Evolutionary conservation across 2,888 invertebrate species (phyloP).

Genomic region (Eurytoma adleriae): DNA sequence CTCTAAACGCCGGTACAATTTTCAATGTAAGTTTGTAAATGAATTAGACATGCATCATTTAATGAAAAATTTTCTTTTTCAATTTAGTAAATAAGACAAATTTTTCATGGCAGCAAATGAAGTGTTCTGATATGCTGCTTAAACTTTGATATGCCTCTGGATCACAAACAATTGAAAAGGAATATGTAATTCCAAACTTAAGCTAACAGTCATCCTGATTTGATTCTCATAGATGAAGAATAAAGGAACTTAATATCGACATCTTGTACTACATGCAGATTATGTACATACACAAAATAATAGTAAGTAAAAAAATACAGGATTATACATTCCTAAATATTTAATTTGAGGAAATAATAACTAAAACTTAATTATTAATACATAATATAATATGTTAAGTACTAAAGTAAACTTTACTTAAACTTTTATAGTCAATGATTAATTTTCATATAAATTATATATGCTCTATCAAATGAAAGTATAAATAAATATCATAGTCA

Average conservation of each 20-base stretch:
- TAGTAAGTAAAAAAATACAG: conserved; percentile 39
- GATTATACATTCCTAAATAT: not conserved
- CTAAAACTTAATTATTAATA: conserved; percentile 21
- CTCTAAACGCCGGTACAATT: conserved; percentile 22
- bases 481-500: conserved; percentile 35
- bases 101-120: conserved; percentile 26
- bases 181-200: conserved; percentile 30
- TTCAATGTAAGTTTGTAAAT: conserved; percentile 7
- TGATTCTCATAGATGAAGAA: conserved; percentile 7
- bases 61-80: conserved; percentile 10
- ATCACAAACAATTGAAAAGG: conserved; percentile 47
- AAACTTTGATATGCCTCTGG: conserved; percentile 47
- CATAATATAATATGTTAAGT: conserved; percentile 34
- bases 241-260: conserved; percentile 8
- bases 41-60: no score
- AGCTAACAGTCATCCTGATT: conserved; percentile 50
- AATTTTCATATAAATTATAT: not conserved
- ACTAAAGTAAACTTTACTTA: conserved; percentile 7
- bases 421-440: conserved; percentile 10
- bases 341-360: conserved; percentile 17
- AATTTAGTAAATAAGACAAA: conserved; percentile 16
- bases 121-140: conserved; percentile 4
- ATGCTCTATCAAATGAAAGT: not conserved
- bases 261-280: not conserved
- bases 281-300: conserved; percentile 27